Base-by-base conservation (phyloP, 2,797 vertebrate genomes). In the Pterois miles region DNA sequence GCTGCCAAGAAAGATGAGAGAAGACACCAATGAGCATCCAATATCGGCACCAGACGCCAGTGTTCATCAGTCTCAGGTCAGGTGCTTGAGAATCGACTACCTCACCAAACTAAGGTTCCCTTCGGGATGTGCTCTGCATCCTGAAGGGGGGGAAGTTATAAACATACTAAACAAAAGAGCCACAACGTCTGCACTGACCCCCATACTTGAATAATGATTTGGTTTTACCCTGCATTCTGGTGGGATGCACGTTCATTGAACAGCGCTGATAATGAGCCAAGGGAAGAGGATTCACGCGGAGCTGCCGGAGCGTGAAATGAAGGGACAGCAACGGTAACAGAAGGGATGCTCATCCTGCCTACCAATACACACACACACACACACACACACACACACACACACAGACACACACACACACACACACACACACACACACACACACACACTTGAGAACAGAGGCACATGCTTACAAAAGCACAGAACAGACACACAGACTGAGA, bases 261-360 rank as follows among this genome's bases (percentile, higher is more conserved):
- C 93, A 92, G 92, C 86, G 18, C 92, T 87, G 93, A 95, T 96
- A 95, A 96, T 95, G 94, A 96, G 94, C 92, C 91, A 83, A 84
- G 93, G 93, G 94, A 94, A 93, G 93, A 94, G 94, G 95, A 95
- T 95, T 94, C 95, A 92, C 89, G 82, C 85, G 57, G 85, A 92
- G 86, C 87, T 85, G 90, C 85, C 77, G 66, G 86, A 95, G 95
- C 95, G 88, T 96, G 95, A 96, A 96, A 95, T 96, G 95, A 96
- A 95, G 93, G 93, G 92, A 94, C 94, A 88, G 91, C 90, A 90
- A 83, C 74, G 73, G 92, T 86, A 90, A 93, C 92, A 91, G 90
- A 90, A 92, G 91, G 92, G 91, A 93, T 86, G 89, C 91, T 91
- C 91, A 84, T 87, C 81, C 87, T 89, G 89, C 87, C 89, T 89